Conservation (phyloP, 2,888 invertebrate species). For the Nudaria mundana region DNA sequence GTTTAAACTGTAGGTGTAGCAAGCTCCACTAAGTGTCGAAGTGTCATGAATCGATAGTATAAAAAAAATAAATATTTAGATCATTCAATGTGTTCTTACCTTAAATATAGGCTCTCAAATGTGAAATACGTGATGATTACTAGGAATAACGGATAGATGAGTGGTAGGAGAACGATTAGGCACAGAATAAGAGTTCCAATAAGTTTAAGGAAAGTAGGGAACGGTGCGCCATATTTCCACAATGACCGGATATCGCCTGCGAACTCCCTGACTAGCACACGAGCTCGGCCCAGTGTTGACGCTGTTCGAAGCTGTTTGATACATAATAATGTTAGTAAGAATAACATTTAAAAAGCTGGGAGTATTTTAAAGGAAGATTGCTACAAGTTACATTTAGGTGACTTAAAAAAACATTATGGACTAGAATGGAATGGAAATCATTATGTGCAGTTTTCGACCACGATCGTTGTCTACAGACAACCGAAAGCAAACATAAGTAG, state of each 20-base stretch:
- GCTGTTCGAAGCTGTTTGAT: slow-evolving; percentile 62
- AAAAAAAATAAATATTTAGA: no score
- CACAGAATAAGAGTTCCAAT: slow-evolving; percentile 65
- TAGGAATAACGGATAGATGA: slow-evolving; percentile 65
- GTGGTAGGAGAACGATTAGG: slow-evolving; percentile 59
- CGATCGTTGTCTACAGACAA: no score
- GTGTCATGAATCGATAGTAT: no score
- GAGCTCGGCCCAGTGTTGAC: slow-evolving; percentile 52
- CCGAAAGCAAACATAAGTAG: no score
- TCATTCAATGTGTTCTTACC: slow-evolving; percentile 45
- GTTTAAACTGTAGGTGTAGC: no score
- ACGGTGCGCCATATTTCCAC: slow-evolving; percentile 73
- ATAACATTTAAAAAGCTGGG: no score
- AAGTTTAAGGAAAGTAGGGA: slow-evolving; percentile 74
- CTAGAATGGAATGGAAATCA: no score
- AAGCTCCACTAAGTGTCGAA: no score
- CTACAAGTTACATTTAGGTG: no score
- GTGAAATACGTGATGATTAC: slow-evolving; percentile 58
- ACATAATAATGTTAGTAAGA: slow-evolving; percentile 4
- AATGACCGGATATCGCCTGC: slow-evolving; percentile 57
- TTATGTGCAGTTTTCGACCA: no score
- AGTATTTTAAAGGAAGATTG: no score
- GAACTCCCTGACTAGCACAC: slow-evolving; percentile 59
- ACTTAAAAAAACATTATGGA: no score
- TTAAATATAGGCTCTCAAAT: slow-evolving; percentile 61